Conservation (phyloP, 2,888 invertebrate genomes). For the Campopleginae sp. region DNA sequence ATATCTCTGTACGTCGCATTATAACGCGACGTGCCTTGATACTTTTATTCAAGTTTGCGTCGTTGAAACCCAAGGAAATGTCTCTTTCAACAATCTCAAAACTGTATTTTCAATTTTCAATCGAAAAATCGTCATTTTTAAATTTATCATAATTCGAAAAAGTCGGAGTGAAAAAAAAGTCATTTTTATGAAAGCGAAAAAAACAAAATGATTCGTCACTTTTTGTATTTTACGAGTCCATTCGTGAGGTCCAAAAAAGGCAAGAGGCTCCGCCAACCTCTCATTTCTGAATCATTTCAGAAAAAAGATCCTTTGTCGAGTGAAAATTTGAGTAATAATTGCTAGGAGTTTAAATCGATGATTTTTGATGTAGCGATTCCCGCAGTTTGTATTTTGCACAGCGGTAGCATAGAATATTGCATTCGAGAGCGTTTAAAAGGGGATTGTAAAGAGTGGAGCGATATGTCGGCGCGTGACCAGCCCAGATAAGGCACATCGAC, state of each 20-base stretch:
- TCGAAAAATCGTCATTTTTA: background rate
- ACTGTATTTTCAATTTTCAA: background rate
- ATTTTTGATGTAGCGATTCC: background rate
- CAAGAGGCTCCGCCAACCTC: no score
- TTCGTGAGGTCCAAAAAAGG: no score
- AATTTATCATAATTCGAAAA: background rate
- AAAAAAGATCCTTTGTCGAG: background rate
- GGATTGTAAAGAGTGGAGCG: constrained; percentile 14
- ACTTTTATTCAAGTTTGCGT: background rate
- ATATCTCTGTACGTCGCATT: background rate
- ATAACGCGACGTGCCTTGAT: background rate
- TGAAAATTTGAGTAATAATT: background rate
- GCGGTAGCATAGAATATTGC: background rate
- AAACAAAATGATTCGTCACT: no score
- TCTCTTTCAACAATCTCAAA: background rate
- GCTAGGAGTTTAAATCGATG: background rate
- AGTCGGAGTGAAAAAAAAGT: no score
- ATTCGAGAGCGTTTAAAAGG: background rate
- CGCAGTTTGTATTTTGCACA: background rate
- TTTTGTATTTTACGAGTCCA: no score
- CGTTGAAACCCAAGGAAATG: background rate
- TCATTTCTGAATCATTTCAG: background rate
- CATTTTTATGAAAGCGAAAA: no score
- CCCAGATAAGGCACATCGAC: constrained; percentile 62
- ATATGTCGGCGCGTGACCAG: constrained; percentile 58